Evolutionary conservation across 2,113 vertebrate genomes (phyloP).

Genomic region (Spermophilus dauricus): DNA sequence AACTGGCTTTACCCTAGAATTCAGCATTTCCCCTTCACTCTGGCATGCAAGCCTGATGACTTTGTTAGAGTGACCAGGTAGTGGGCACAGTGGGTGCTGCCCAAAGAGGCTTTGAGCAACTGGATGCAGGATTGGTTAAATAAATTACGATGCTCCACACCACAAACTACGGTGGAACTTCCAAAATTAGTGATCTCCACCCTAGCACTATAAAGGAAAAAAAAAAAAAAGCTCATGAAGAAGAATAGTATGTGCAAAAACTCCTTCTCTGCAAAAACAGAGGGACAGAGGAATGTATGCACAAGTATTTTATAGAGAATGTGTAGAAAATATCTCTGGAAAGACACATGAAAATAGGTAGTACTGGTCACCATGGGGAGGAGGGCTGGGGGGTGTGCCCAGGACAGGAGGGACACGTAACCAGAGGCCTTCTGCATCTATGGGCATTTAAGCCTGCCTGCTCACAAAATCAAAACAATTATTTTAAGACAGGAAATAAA

Average conservation of each 20-base stretch:
- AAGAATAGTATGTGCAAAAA: neutral
- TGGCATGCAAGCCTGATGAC: neutral
- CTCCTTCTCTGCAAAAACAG: neutral
- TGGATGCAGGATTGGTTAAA: too few relatives aligned
- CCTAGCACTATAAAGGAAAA: rapidly evolving
- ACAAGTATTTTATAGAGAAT: neutral
- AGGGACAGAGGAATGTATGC: neutral
- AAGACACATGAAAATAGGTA: rapidly evolving
- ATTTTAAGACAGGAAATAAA: constrained; percentile 1
- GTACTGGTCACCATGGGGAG: neutral
- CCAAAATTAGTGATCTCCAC: neutral
- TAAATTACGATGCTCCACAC: neutral
- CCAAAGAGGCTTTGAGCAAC: neutral
- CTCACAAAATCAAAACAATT: neutral
- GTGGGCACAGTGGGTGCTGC: rapidly evolving
- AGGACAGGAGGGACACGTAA: neutral
- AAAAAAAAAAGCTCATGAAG: rapidly evolving
- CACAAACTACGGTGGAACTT: too few relatives aligned
- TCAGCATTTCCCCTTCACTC: neutral
- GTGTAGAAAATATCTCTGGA: neutral
- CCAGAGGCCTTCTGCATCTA: neutral
- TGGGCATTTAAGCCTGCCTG: neutral
- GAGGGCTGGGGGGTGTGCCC: rapidly evolving
- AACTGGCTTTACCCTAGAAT: neutral
- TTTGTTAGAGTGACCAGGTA: neutral